phyloP scores from a whole-genome alignment of 1,140 invertebrate genomes.

The Megalopta genalis region DNA sequence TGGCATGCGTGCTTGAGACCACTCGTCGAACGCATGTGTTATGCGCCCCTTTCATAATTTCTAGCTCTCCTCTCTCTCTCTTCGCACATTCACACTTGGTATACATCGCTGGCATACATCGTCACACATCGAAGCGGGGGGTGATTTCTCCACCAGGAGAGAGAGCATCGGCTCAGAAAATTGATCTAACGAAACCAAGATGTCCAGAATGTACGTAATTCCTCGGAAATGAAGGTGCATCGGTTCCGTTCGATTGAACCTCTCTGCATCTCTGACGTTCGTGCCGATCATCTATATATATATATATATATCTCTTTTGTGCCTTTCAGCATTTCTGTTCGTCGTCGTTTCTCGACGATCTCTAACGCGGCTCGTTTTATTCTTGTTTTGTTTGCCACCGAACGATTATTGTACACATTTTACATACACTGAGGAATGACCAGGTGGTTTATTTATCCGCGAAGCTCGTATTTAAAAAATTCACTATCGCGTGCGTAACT shows the following conservation, averaged over 20 bases:
- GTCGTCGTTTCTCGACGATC: neutral
- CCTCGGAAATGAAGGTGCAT: conserved; percentile 1
- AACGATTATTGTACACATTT: neutral
- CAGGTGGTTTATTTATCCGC: no score
- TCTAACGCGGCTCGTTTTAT: no score
- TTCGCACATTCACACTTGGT: neutral
- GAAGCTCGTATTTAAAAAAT: no score
- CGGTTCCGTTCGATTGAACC: neutral
- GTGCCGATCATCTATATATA: no score
- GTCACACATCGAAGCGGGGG: conserved; percentile 48
- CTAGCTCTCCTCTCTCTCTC: neutral
- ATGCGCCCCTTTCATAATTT: conserved; percentile 14
- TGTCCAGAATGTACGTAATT: neutral
- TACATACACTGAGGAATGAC: no score
- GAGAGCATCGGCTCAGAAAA: conserved; percentile 46
- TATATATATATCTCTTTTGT: neutral
- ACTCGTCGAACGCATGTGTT: conserved; percentile 46
- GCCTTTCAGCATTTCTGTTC: neutral
- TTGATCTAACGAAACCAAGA: conserved; percentile 12
- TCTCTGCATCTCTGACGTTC: neutral
- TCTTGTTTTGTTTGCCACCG: neutral
- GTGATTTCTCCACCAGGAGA: conserved; percentile 54
- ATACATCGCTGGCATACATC: conserved; percentile 34
- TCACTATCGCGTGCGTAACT: conserved; percentile 12
- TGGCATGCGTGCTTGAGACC: conserved; percentile 61